phyloP scores from a whole-genome alignment of 2,888 invertebrate species.

The Lithophane leautieri region DNA sequence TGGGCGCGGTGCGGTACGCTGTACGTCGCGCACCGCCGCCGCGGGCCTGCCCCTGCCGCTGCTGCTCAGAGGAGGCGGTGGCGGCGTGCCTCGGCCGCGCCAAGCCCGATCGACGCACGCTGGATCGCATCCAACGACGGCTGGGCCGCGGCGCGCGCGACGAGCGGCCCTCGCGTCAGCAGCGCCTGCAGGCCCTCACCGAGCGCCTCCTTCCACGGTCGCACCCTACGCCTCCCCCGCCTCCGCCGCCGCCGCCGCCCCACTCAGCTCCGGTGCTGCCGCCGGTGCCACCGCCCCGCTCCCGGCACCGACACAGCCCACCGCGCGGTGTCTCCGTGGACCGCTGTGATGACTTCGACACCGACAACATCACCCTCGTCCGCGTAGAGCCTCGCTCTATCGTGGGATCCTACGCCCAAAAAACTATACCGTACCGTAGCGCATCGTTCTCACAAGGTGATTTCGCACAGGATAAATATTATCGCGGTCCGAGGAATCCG shows the following conservation, averaged over 20 bases:
- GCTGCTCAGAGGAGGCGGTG: slow-evolving; percentile 90
- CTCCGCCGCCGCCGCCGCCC: slow-evolving; percentile 84
- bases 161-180: slow-evolving; percentile 90
- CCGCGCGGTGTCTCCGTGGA: slow-evolving; percentile 87
- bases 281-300: slow-evolving; percentile 90
- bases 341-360: slow-evolving; percentile 86
- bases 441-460: slow-evolving; percentile 97
- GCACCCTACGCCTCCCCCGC: slow-evolving; percentile 77
- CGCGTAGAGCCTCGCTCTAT: slow-evolving; percentile 91
- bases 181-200: slow-evolving; percentile 95
- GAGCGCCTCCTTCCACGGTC: slow-evolving; percentile 93
- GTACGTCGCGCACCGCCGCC: slow-evolving; percentile 92
- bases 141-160: slow-evolving; percentile 91
- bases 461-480: slow-evolving; percentile 91
- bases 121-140: slow-evolving; percentile 95
- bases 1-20: slow-evolving; percentile 93
- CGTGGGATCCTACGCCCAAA: slow-evolving; percentile 91
- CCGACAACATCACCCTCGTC: slow-evolving; percentile 87
- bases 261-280: slow-evolving; percentile 90
- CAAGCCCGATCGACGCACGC: slow-evolving; percentile 92
- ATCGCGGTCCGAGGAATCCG: slow-evolving; percentile 80
- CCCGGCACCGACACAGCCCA: slow-evolving; percentile 88
- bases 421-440: slow-evolving; percentile 94
- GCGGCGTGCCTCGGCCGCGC: slow-evolving; percentile 89
- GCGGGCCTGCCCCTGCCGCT: slow-evolving; percentile 90